Evolutionary conservation across 2,888 invertebrate species (phyloP).

Genomic region (Microctonus aethiopoides): DNA sequence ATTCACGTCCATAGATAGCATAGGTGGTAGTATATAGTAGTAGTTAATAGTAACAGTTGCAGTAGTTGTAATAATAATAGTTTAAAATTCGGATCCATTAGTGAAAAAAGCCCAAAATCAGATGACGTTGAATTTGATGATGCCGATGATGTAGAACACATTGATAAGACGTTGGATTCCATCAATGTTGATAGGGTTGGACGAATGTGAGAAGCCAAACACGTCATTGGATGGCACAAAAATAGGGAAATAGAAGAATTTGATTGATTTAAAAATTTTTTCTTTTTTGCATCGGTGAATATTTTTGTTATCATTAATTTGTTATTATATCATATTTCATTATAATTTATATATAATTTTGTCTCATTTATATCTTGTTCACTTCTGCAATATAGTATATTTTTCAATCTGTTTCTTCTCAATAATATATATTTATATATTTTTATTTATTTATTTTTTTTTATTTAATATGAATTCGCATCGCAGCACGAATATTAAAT

Average conservation of each 20-base stretch:
- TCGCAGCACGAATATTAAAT: neutral
- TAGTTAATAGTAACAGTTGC: neutral
- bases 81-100: constrained; percentile 20
- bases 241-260: constrained; percentile 67
- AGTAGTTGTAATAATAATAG: constrained; percentile 18
- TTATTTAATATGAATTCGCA: constrained; percentile 13
- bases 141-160: constrained; percentile 38
- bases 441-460: constrained; percentile 29
- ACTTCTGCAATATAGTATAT: neutral
- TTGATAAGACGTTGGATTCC: constrained; percentile 36
- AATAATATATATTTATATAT: too few relatives aligned
- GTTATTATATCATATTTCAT: neutral
- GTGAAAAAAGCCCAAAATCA: constrained; percentile 19
- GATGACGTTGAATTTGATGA: constrained; percentile 24
- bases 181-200: constrained; percentile 31
- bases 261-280: constrained; percentile 57
- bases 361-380: neutral
- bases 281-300: constrained; percentile 40
- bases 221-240: constrained; percentile 55
- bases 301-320: constrained; percentile 41
- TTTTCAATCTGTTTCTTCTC: constrained; percentile 22
- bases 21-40: neutral
- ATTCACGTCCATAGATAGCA: constrained; percentile 21
- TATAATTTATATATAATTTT: neutral
- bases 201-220: constrained; percentile 34